Evolutionary conservation across 2,797 vertebrate species (phyloP).

Genomic region (Lithobates sylvaticus): DNA sequence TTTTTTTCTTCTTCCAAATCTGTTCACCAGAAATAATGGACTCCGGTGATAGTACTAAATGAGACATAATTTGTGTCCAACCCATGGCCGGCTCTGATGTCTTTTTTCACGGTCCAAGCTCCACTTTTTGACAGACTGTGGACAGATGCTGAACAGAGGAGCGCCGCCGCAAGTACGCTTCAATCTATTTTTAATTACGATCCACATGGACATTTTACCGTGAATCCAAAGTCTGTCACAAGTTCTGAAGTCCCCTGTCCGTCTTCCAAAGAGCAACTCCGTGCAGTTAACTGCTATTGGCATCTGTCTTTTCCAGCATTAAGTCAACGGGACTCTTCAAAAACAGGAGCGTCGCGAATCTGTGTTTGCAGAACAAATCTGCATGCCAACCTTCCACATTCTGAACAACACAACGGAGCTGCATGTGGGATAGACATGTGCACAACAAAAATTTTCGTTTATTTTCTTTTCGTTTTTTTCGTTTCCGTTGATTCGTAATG

Average conservation of each 20-base stretch:
- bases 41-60: background rate
- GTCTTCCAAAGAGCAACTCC: background rate
- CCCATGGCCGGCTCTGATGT: too few species aligned
- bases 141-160: slow-evolving; percentile 32
- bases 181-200: slow-evolving; percentile 49
- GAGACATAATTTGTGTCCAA: too few species aligned
- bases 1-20: background rate
- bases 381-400: background rate
- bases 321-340: background rate
- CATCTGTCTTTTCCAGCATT: background rate
- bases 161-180: slow-evolving; percentile 8
- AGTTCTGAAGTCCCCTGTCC: background rate
- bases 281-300: background rate
- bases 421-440: too few species aligned
- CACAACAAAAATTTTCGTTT: too few species aligned
- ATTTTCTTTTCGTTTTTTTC: too few species aligned
- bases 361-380: background rate
- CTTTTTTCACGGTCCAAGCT: slow-evolving; percentile 13
- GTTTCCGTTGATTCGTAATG: too few species aligned
- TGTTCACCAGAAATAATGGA: slow-evolving; percentile 1
- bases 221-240: slow-evolving; percentile 1
- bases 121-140: slow-evolving; percentile 20
- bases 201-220: background rate
- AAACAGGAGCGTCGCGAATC: background rate
- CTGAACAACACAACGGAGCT: too few species aligned